Evolutionary conservation across 2,888 invertebrate species (phyloP), one percentile per base, ranked within the genome.

Genomic region (Mesoligia furuncula): DNA sequence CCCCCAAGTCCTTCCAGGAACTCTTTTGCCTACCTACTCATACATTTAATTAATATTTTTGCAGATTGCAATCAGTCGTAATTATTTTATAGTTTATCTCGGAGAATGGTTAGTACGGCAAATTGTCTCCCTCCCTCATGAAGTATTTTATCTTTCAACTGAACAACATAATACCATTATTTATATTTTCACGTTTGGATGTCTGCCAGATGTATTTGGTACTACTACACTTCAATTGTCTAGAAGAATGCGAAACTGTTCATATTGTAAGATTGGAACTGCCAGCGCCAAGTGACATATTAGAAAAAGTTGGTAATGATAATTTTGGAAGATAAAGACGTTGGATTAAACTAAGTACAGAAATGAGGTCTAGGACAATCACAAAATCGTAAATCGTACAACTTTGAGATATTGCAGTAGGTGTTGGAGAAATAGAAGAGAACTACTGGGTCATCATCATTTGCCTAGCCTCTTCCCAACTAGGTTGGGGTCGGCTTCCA

Each of bases 171-270:
- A 80, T 75, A 81, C 66, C 69, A 73, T 80, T 88, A 75, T 82
- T 77, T 83, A 82, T 83, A 79, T 77, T 79, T 79, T 78, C 64
- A 79, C 81, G 65, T 84, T 85, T 88, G 88, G 89, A 81, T 79
- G 74, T 67, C n/a, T 75, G 88, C 88, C 88, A 88, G 77, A 75
- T 74, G 64, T 83, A 76, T 82, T 80, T 82, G 67, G 48, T 54
- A 69, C 72, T 76, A 77, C 74, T 77, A 75, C 74, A 79, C 78
- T 88, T 75, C 70, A 73, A 74, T 68, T 76, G 79, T 85, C 42
- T 39, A 54, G 39, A 17, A 61, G 39, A 64, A 62, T 75, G 64
- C 20, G 48, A 73, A 72, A 77, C 74, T 72, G 64, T 72, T 73
- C 31, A 68, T 65, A 75, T 70, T 57, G 61, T 73, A 59, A 66